Evolutionary conservation across 1,140 invertebrate species (phyloP), one percentile per base, ranked within the genome.

Genomic region (Ostrea denselamellosa): DNA sequence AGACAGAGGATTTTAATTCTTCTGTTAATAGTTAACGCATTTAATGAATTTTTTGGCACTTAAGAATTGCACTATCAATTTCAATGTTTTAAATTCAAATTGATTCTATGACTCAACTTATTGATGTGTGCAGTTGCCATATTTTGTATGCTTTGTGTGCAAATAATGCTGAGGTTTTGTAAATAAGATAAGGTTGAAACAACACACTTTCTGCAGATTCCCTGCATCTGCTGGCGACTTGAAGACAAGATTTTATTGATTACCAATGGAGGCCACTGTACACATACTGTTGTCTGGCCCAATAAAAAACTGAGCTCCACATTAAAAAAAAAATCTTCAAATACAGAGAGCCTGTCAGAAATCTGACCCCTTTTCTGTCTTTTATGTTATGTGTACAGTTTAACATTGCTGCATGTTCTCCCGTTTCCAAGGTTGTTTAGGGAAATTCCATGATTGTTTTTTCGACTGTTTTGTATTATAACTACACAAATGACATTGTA

Each of bases 211-310:
- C 56, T 28, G 25, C 22, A 28, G 7, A 8, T 34, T 10, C 28
- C 8, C 22, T 77, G 68, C 68, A 77, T 44, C 22, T 77, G 25
- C 68, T 77, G 25, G 10, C 2, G 68, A 77, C 25, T 14, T 28
- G 28, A 77, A 77, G 68, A 77, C 68, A 77, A 17, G 28, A 22
- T 4, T 77, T 5, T 77, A 77, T 68, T 68, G 68, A 77, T 77
- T 12, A 77, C 28, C 68, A 28, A 17, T 25, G 22, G 25, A 77
- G 68, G 9, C 68, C 22, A 4, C 68, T 77, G 25, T 77, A 28
- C 9, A 77, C 25, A 34, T 14, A 77, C 68, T 34, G 28, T 25
- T 28, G 25, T 17, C 68, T 12, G 14, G 28, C 12, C 14, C 65
- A 34, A 25, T 10, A 12, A 12, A 34, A 77, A 71, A 62, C 56